Conservation (phyloP, 2,888 invertebrate genomes). For the Horisme vitalbata region DNA sequence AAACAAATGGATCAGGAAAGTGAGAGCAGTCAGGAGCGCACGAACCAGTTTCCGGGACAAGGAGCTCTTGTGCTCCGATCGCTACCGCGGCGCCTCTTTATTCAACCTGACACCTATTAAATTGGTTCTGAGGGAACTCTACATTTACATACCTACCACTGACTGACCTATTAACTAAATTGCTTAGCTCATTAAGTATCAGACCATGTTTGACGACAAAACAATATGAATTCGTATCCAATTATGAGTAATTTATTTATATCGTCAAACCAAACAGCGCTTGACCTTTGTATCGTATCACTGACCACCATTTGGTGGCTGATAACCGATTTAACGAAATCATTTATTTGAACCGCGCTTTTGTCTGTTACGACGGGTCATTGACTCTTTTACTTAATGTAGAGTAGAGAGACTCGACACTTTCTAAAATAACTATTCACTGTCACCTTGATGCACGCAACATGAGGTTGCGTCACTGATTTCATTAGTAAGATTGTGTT, state of each 20-base stretch:
- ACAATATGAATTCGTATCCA: slow-evolving; percentile 15
- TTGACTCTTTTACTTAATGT: slow-evolving; percentile 60
- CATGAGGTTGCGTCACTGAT: slow-evolving; percentile 60
- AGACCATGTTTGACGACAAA: slow-evolving; percentile 29
- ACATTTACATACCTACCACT: too few species aligned
- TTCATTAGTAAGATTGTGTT: slow-evolving; percentile 48
- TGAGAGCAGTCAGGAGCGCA: slow-evolving; percentile 69
- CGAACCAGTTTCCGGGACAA: slow-evolving; percentile 65
- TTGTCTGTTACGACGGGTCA: slow-evolving; percentile 48
- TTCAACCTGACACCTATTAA: slow-evolving; percentile 48
- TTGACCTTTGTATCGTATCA: slow-evolving; percentile 22
- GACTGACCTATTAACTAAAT: slow-evolving; percentile 71
- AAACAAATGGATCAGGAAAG: slow-evolving; percentile 77
- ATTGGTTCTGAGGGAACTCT: slow-evolving; percentile 39
- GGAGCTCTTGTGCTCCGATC: slow-evolving; percentile 27
- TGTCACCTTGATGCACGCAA: slow-evolving; percentile 74
- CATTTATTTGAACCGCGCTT: slow-evolving; percentile 24
- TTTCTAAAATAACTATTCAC: slow-evolving; percentile 79
- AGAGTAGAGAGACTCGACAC: slow-evolving; percentile 61
- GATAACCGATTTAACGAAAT: slow-evolving; percentile 20
- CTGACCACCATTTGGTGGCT: slow-evolving; percentile 13
- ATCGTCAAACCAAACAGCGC: slow-evolving; percentile 17
- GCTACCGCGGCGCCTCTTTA: slow-evolving; percentile 30
- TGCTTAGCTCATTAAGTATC: slow-evolving; percentile 50
- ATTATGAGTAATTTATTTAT: slow-evolving; percentile 16